Conservation (phyloP, 2,888 invertebrate genomes). For the Nebria brevicollis region DNA sequence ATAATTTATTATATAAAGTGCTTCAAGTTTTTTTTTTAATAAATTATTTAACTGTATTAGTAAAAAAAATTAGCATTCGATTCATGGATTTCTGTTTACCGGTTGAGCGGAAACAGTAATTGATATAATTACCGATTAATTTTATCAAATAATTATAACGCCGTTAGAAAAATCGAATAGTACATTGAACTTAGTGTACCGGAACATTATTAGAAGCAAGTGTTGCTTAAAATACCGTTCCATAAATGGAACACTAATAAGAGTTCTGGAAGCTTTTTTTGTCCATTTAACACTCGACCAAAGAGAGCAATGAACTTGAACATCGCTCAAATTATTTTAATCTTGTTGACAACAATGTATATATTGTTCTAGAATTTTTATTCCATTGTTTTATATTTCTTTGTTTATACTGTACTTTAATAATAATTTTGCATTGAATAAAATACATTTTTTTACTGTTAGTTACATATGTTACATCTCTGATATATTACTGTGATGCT, state of each 20-base stretch:
- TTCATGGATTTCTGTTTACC: background rate
- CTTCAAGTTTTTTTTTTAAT: too few relatives aligned
- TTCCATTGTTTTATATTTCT: background rate
- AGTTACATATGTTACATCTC: too few relatives aligned
- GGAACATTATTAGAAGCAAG: background rate
- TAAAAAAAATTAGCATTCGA: background rate
- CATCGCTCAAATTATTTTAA: background rate
- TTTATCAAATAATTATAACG: background rate
- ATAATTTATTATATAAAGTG: background rate
- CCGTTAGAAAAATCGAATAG: background rate
- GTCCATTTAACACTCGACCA: background rate
- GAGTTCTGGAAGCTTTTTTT: background rate
- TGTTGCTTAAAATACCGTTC: background rate
- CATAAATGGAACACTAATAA: background rate
- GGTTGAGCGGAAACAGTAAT: background rate
- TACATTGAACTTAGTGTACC: background rate
- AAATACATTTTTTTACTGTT: too few relatives aligned
- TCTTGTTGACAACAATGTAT: background rate
- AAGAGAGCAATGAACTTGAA: background rate
- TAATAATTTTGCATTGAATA: too few relatives aligned
- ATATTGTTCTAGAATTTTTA: background rate
- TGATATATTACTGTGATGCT: too few relatives aligned
- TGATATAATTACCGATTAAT: background rate
- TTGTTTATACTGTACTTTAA: too few relatives aligned
- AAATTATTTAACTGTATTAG: background rate